Evolutionary conservation across 2,113 vertebrate species (phyloP).

Genomic region (Ivindomyrus marchei): DNA sequence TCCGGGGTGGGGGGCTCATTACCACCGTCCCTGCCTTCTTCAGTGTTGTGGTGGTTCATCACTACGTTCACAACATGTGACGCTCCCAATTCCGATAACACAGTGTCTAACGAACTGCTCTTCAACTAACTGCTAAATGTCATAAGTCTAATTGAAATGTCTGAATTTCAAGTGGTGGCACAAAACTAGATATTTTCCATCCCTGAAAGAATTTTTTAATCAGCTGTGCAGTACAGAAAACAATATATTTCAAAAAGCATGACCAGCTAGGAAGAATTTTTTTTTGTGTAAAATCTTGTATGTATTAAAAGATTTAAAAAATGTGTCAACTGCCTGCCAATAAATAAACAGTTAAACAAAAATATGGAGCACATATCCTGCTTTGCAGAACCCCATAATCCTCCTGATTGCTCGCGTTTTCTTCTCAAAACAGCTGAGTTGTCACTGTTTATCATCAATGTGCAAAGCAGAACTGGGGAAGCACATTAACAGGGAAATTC

Average conservation of each 20-base stretch:
- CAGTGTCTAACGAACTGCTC: background rate
- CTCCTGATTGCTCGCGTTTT: too few species aligned
- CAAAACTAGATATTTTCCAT: background rate
- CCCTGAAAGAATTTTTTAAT: background rate
- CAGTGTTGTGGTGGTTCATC: background rate
- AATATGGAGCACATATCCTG: background rate
- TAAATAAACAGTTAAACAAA: background rate
- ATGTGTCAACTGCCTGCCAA: background rate
- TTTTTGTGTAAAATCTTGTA: background rate
- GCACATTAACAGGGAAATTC: background rate
- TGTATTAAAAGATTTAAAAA: background rate
- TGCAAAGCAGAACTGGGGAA: background rate
- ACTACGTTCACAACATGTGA: background rate
- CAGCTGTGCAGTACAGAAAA: background rate
- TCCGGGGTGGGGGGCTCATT: background rate
- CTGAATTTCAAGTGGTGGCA: background rate
- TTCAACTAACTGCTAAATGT: background rate
- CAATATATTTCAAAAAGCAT: background rate
- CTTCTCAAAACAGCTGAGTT: background rate
- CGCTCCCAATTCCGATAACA: background rate
- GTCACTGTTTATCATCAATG: background rate
- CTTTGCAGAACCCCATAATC: too few species aligned
- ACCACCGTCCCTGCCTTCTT: background rate
- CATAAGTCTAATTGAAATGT: background rate
- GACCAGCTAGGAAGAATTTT: background rate